phyloP scores from a whole-genome alignment of 2,797 vertebrate species.

The Meda fulgida region DNA sequence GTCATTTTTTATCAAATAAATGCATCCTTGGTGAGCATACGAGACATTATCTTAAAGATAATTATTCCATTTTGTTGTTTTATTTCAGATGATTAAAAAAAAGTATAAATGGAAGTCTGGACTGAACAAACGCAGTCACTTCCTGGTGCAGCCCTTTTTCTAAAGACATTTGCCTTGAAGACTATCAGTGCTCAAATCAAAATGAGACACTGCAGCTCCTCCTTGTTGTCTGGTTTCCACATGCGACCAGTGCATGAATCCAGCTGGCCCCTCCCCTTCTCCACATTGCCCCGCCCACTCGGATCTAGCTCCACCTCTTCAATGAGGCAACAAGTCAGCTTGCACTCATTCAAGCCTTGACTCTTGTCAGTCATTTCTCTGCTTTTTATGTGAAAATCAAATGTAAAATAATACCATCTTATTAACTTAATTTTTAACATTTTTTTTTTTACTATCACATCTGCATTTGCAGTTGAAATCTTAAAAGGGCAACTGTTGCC shows the following conservation, averaged over 20 bases:
- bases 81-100: constrained; percentile 39
- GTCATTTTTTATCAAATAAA: neutral
- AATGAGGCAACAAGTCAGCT: constrained; percentile 21
- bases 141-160: constrained; percentile 32
- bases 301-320: constrained; percentile 37
- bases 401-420: constrained; percentile 30
- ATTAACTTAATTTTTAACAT: neutral
- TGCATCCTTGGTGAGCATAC: neutral
- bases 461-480: constrained; percentile 29
- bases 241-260: neutral
- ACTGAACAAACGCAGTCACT: constrained; percentile 14
- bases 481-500: constrained; percentile 12
- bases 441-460: constrained; percentile 6
- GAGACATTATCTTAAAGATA: neutral
- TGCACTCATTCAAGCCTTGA: constrained; percentile 37
- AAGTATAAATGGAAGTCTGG: constrained; percentile 8
- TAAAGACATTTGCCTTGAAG: constrained; percentile 39
- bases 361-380: neutral
- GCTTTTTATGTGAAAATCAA: constrained; percentile 15
- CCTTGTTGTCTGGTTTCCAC: constrained; percentile 10
- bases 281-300: constrained; percentile 54
- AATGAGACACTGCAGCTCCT: constrained; percentile 19
- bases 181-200: constrained; percentile 12
- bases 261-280: constrained; percentile 58
- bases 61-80: neutral